Evolutionary conservation across 2,888 invertebrate species (phyloP), one percentile per base, ranked within the genome.

Genomic region (Anodontia alba): DNA sequence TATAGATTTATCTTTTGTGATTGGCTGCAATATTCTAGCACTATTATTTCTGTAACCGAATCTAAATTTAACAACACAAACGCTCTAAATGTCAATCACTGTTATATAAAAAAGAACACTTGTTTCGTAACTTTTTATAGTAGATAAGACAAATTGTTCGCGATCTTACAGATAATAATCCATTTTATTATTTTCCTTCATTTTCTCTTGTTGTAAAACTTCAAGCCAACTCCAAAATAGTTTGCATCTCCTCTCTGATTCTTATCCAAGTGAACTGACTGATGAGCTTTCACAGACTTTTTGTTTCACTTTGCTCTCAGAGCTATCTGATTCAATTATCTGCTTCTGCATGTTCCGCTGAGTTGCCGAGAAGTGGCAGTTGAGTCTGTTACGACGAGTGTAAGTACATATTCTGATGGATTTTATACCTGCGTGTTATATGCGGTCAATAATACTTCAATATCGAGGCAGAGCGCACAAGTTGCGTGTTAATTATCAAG

Each of bases 111-210:
- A 62, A 38, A 38, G 38, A 38, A 62, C 20, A 62, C 62, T 62
- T 62, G 20, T 29, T 33, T 33, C 1, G 31, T 15, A 33, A 62
- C 5, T 33, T 31, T 62, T 15, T 62, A 17, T 20, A 2, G 7
- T 1, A 62, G 62, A 62, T 62, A 62, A 62, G 62, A 62, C 62
- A 33, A 62, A 62, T 62, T 62, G 62, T 62, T 62, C 62, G 5
- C 26, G 17, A 8, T 62, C 29, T 20, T 33, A 20, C 23, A 2
- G 33, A 62, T 62, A 33, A 62, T 33, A 62, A 33, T 33, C 15
- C 33, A 8, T 62, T 23, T 15, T 17, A 62, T 33, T 31, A 33
- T 62, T 62, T 62, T 2, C 20, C 62, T 38, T 33, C 20, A 33
- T 33, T 31, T 20, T 10, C 33, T 62, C 54, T 57, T 57, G 57